Evolutionary conservation across 2,113 vertebrate genomes (phyloP).

Genomic region (Gallinago jamesoni): DNA sequence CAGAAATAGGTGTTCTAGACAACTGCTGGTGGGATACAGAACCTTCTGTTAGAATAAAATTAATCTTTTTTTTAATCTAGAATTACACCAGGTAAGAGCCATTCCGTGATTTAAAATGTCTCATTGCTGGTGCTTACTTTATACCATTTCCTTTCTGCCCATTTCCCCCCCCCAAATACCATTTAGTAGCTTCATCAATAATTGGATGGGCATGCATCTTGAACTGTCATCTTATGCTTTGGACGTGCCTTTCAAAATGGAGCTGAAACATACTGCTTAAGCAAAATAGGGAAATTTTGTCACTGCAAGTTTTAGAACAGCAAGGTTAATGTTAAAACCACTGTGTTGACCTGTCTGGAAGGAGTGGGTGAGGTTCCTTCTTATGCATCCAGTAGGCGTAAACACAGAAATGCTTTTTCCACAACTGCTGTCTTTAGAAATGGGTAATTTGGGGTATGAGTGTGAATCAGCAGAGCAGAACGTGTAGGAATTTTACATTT

Average conservation of each 20-base stretch:
- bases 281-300: neutral
- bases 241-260: neutral
- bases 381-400: neutral
- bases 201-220: neutral
- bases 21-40: neutral
- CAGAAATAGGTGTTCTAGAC: neutral
- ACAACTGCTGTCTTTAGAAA: neutral
- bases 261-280: neutral
- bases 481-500: neutral
- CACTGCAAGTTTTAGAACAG: neutral
- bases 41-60: neutral
- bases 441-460: neutral
- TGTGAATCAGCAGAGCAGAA: conserved; percentile 12
- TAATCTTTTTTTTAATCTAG: neutral
- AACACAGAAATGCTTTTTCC: conserved; percentile 36
- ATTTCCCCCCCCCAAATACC: neutral
- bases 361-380: neutral
- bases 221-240: neutral
- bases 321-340: neutral
- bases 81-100: neutral
- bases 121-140: neutral
- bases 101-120: neutral
- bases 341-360: neutral
- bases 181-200: neutral
- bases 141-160: neutral